Evolutionary conservation across 2,797 vertebrate genomes (phyloP), one percentile per base, ranked within the genome.

Genomic region (Pangasius mekongensis): DNA sequence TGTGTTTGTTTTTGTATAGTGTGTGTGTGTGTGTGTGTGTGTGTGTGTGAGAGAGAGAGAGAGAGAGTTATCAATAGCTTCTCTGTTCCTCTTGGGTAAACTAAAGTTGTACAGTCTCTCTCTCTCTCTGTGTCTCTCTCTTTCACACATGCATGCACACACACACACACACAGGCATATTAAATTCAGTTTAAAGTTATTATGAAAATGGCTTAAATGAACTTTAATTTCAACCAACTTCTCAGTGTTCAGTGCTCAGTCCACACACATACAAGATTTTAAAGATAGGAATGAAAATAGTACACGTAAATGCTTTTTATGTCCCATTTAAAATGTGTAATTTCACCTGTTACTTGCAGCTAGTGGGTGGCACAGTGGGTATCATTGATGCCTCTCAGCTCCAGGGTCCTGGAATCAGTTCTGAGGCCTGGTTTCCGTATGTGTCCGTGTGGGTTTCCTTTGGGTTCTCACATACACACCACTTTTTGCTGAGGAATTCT

Each of bases 1-100:
- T 87, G 69, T 88, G 84, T 64, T 77, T 88, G 83, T 88, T 43
- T 89, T 71, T 74, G 80, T 87, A 89, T 67, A 56, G 58, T 83
- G 54, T 60, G 74, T 83, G 39, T 86, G 62, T 86, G 24, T 39
- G 24, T 86, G 24, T 39, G 24, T 87, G 62, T 89, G 60, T 86
- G 85, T 60, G 8, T 71, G 52, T 87, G 43, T 16, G 66, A 39
- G 36, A 39, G 36, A 39, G 39, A 3, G 39, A 33, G 67, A 22
- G 81, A 2, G 5, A 30, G 47, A 7, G 71, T 88, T 67, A 87
- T 89, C 91, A 89, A 90, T 89, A 90, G 91, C 86, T 69, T 87
- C 88, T 85, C 89, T 91, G 91, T 91, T 91, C 67, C 84, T 89
- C 84, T 85, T 66, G 84, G 60, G 89, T 90, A 90, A 90, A 89